phyloP scores from a whole-genome alignment of 1,140 invertebrate genomes.

The Nephotettix cincticeps region DNA sequence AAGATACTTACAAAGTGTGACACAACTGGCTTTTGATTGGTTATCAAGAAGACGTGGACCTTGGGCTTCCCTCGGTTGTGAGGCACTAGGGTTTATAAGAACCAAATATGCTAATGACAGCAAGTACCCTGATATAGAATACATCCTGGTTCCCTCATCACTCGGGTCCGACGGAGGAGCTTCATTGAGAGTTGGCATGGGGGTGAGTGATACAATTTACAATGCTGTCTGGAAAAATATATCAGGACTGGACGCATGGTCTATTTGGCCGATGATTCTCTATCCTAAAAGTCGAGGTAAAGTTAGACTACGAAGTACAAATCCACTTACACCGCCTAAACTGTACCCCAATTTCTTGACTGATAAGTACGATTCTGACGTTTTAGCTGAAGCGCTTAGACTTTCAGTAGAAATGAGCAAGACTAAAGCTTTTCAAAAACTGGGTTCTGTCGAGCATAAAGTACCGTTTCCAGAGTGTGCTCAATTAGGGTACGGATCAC shows the following conservation, averaged over 20 bases:
- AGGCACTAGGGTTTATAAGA: slow-evolving; percentile 80
- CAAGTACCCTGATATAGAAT: slow-evolving; percentile 77
- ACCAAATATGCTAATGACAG: slow-evolving; percentile 70
- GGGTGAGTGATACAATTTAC: slow-evolving; percentile 6
- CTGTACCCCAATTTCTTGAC: slow-evolving; percentile 81
- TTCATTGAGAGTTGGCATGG: slow-evolving; percentile 1
- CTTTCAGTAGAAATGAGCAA: slow-evolving; percentile 20
- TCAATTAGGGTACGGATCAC: slow-evolving; percentile 59
- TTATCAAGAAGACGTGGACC: slow-evolving; percentile 43
- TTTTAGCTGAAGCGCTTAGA: slow-evolving; percentile 54
- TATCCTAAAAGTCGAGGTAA: slow-evolving; percentile 66
- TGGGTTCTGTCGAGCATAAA: slow-evolving; percentile 46
- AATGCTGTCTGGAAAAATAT: background rate
- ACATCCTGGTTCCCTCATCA: slow-evolving; percentile 81
- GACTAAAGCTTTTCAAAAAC: slow-evolving; percentile 39
- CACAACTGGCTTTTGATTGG: slow-evolving; percentile 68
- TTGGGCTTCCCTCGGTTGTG: slow-evolving; percentile 70
- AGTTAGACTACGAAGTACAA: slow-evolving; percentile 58
- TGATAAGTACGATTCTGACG: slow-evolving; percentile 62
- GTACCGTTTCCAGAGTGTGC: slow-evolving; percentile 62
- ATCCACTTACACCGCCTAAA: slow-evolving; percentile 69
- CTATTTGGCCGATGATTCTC: background rate
- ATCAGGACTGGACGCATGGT: background rate
- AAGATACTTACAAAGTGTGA: slow-evolving; percentile 64
- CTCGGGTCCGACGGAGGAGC: slow-evolving; percentile 65